Conservation (phyloP, 2,113 vertebrate genomes). For the Labeo catla region DNA sequence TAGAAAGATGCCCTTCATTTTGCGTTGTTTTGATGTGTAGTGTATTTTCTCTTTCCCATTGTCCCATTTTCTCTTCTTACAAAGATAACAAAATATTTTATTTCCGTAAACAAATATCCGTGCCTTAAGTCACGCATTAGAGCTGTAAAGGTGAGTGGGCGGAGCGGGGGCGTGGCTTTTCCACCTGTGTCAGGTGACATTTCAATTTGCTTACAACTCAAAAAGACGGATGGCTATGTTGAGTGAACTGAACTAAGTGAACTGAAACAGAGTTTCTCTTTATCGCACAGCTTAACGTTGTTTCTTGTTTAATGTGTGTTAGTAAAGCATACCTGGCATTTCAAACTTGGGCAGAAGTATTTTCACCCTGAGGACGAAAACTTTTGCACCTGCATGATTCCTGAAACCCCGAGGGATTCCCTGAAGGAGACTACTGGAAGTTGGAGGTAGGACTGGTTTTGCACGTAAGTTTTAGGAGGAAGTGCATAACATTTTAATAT, state of each 20-base stretch:
- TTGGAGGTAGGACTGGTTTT: background rate
- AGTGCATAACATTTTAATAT: background rate
- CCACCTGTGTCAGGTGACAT: constrained; percentile 65
- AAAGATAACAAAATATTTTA: background rate
- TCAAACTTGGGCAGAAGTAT: background rate
- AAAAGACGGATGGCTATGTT: constrained; percentile 11
- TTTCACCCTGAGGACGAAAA: constrained; percentile 17
- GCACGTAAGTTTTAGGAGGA: constrained; percentile 21
- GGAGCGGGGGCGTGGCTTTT: constrained; percentile 64
- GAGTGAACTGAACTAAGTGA: constrained; percentile 3
- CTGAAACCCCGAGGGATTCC: constrained; percentile 5
- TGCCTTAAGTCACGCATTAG: background rate
- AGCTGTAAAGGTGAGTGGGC: constrained; percentile 16
- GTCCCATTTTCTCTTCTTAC: background rate
- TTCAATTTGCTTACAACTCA: constrained; percentile 51
- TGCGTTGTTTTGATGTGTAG: background rate
- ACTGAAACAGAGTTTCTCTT: background rate
- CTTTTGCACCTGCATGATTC: constrained; percentile 13
- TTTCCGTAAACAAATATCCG: background rate
- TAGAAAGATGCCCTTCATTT: background rate
- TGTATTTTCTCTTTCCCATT: background rate
- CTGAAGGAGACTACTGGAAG: background rate
- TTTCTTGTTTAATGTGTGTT: background rate
- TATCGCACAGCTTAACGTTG: background rate
- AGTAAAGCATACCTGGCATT: background rate